These are phyloP conservation scores for Amphipoea lucens DNA, from an alignment of 2,888 invertebrate species.

Conservation along the genomic window DNA sequence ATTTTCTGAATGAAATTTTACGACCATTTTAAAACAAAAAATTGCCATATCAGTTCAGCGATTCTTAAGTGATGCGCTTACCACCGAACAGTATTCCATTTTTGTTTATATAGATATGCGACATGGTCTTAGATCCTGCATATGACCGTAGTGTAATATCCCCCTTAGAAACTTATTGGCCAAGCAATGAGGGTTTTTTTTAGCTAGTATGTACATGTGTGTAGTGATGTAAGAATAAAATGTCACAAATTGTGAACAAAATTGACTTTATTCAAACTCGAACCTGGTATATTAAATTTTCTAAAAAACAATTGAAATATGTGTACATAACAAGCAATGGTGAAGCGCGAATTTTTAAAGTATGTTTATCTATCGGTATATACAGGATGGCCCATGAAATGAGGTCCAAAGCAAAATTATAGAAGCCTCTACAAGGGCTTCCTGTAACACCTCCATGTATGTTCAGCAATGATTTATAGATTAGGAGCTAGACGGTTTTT, in stretches of 20 bases:
- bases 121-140: background rate
- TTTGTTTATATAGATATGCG: background rate
- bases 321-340: background rate
- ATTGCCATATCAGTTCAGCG: background rate
- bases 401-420: background rate
- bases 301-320: background rate
- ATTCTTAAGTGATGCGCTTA: background rate
- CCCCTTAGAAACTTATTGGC: background rate
- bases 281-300: background rate
- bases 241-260: background rate
- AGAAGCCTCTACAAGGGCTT: background rate
- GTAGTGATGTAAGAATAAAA: background rate
- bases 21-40: background rate
- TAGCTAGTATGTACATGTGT: background rate
- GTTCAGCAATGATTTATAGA: background rate
- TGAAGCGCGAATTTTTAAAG: background rate
- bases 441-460: background rate
- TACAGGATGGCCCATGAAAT: background rate
- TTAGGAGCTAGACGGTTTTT: background rate
- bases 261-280: background rate
- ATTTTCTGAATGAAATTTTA: no score
- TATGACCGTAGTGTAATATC: background rate
- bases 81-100: background rate
- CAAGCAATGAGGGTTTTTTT: background rate
- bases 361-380: background rate